A percentile compares a stretch with the other conserved stretches of the same genome.
These are phyloP conservation scores for Benthosema pterotum DNA, from an alignment of 2,797 vertebrate genomes.

Conservation along the genomic window DNA sequence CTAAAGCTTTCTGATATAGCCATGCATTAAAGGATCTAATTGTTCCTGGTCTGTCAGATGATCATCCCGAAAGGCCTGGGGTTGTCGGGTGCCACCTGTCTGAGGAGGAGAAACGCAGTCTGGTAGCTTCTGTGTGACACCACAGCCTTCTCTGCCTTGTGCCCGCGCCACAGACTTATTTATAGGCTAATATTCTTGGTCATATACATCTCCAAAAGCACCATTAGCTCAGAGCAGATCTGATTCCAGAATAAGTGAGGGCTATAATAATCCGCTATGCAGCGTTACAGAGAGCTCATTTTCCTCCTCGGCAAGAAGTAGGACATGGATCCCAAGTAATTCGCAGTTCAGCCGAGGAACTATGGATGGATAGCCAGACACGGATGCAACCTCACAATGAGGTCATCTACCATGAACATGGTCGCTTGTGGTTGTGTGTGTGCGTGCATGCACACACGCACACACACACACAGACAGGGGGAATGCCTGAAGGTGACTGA, in stretches of 20 bases:
- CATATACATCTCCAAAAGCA: conserved; percentile 45
- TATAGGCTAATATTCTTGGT: conserved; percentile 37
- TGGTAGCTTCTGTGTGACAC: conserved; percentile 8
- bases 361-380: not conserved
- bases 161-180: conserved; percentile 53
- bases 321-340: conserved; percentile 6
- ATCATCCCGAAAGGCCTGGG: conserved; percentile 27
- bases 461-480: too few relatives aligned
- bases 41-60: conserved; percentile 44
- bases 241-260: conserved; percentile 42
- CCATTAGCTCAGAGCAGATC: conserved; percentile 49
- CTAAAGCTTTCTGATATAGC: conserved; percentile 19
- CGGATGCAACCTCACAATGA: conserved; percentile 14
- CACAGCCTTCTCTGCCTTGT: not conserved
- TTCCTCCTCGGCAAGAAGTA: conserved; percentile 2
- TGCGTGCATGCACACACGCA: not conserved
- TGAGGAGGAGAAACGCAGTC: conserved; percentile 31
- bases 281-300: conserved; percentile 19
- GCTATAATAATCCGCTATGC: conserved; percentile 6
- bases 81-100: conserved; percentile 40
- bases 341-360: conserved; percentile 1
- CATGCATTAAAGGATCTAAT: conserved; percentile 62
- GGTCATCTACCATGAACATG: conserved; percentile 26
- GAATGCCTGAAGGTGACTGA: conserved; percentile 32
- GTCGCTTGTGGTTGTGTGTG: not conserved